phyloP scores from a whole-genome alignment of 35 echinoderm and acorn worm genomes.

The Eucidaris tribuloides region DNA sequence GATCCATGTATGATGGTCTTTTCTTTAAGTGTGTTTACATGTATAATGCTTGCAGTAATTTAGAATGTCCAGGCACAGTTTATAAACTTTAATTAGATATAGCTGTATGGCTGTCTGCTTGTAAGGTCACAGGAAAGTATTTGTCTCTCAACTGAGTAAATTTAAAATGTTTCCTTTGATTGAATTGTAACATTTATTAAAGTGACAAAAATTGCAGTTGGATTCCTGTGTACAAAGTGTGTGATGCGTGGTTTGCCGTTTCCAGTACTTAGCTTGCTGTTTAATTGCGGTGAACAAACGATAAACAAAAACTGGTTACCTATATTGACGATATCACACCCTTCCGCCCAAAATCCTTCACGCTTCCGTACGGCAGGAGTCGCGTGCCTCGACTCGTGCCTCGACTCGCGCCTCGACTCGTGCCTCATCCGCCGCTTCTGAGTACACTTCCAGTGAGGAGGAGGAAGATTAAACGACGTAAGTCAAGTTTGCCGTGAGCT shows the following conservation, averaged over 20 bases:
- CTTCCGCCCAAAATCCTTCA: not conserved
- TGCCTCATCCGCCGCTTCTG: not conserved
- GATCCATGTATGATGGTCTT: no score
- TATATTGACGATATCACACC: not conserved
- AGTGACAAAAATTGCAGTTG: no score
- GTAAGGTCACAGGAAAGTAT: no score
- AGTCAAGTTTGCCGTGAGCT: no score
- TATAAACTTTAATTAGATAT: no score
- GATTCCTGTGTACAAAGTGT: no score
- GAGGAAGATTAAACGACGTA: constrained; percentile 7
- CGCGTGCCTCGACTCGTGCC: not conserved
- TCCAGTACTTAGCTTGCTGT: no score
- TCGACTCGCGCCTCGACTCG: no score
- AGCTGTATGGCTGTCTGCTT: no score
- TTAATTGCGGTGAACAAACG: no score
- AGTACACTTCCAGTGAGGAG: constrained; percentile 12
- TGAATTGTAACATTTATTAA: no score
- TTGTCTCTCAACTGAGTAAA: not conserved
- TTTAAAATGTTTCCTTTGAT: not conserved
- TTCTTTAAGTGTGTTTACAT: not conserved
- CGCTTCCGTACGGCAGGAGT: constrained; percentile 11
- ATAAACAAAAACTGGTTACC: not conserved
- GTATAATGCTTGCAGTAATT: not conserved
- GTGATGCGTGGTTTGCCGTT: no score
- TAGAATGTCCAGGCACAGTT: not conserved